Evolutionary conservation across 2,888 invertebrate species (phyloP).

Genomic region (Dasypolia templi): DNA sequence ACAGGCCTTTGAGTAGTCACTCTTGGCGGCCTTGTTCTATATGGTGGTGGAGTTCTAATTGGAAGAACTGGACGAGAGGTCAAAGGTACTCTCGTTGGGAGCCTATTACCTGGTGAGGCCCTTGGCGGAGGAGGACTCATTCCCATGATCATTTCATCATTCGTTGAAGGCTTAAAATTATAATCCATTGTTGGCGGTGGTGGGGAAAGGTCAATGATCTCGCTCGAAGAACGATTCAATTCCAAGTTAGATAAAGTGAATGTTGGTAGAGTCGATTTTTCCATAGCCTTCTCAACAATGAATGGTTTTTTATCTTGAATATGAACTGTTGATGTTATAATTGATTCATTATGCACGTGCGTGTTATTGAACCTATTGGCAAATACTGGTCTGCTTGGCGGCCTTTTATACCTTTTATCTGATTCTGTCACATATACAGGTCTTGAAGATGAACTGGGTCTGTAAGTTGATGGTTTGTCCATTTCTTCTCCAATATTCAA

Average conservation of each 20-base stretch:
- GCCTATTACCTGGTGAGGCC: conserved; percentile 75
- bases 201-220: conserved; percentile 88
- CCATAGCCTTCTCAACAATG: conserved; percentile 79
- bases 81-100: conserved; percentile 75
- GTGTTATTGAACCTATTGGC: conserved; percentile 73
- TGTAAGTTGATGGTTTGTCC: conserved; percentile 69
- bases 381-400: conserved; percentile 73
- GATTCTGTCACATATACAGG: conserved; percentile 67
- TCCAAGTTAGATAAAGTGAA: conserved; percentile 79
- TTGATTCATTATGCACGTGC: conserved; percentile 78
- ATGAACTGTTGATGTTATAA: conserved; percentile 88
- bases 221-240: conserved; percentile 80
- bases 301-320: conserved; percentile 87
- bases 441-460: conserved; percentile 70
- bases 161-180: conserved; percentile 84
- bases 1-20: conserved; percentile 78
- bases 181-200: conserved; percentile 87
- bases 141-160: conserved; percentile 89
- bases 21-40: conserved; percentile 81
- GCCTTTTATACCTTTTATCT: conserved; percentile 74
- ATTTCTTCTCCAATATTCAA: conserved; percentile 88
- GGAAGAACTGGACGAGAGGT: conserved; percentile 80
- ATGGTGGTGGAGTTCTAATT: conserved; percentile 80
- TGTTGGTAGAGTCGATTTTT: conserved; percentile 79
- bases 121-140: conserved; percentile 89